phyloP scores from a whole-genome alignment of 1,140 invertebrate species.

The Aporrectodea caliginosa region DNA sequence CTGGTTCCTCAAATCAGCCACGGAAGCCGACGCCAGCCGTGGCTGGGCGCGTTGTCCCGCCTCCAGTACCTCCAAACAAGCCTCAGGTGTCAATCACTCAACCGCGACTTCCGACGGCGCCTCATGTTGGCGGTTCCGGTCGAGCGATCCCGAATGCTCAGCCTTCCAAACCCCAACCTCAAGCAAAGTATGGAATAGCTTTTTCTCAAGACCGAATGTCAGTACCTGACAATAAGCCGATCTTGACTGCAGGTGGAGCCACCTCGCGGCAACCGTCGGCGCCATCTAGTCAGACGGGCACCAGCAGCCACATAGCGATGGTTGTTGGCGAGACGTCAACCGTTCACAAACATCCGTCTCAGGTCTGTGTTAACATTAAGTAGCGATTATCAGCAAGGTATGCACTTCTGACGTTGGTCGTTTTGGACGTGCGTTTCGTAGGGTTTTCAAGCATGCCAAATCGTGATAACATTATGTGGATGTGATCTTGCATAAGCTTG shows the following conservation, averaged over 20 bases:
- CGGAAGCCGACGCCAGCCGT: constrained; percentile 34
- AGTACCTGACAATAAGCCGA: neutral
- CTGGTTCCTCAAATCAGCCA: constrained; percentile 30
- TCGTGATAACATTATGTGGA: too few species aligned
- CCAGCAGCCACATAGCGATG: neutral
- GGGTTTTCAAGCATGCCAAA: too few species aligned
- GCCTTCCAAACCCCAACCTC: neutral
- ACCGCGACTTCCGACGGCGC: constrained; percentile 33
- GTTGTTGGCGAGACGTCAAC: neutral
- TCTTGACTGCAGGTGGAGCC: neutral
- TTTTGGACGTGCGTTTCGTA: too few species aligned
- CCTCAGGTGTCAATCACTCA: constrained; percentile 66
- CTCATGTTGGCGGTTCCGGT: neutral
- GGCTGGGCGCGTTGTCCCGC: constrained; percentile 66
- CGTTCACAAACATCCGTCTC: neutral
- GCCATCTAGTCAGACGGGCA: neutral
- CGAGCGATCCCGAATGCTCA: neutral
- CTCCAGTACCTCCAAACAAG: constrained; percentile 83
- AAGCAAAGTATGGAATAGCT: neutral
- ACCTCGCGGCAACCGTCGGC: neutral
- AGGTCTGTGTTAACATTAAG: neutral
- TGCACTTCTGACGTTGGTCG: too few species aligned
- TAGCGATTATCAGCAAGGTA: too few species aligned
- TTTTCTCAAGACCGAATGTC: neutral
- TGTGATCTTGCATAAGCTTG: too few species aligned